Conservation (phyloP, 2,113 vertebrate species). For the Acrocephalus kingi region DNA sequence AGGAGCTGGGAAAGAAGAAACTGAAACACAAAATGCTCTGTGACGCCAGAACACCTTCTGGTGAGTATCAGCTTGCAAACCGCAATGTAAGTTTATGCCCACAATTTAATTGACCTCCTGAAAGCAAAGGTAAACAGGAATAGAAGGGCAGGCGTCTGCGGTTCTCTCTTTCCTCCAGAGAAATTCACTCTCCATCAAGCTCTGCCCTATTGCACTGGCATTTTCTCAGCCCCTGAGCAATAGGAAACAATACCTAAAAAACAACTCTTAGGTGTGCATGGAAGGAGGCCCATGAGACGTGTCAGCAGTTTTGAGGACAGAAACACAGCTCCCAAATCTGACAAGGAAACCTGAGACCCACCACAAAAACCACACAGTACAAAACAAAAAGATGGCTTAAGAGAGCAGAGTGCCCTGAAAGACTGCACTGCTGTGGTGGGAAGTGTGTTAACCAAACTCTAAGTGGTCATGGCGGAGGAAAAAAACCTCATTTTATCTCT, state of each 20-base stretch:
- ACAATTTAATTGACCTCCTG: constrained; percentile 50
- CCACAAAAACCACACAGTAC: neutral
- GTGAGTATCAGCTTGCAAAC: constrained; percentile 62
- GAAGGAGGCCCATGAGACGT: neutral
- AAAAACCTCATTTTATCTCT: neutral
- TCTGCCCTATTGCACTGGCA: neutral
- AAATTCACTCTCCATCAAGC: neutral
- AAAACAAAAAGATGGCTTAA: neutral
- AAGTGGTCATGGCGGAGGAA: neutral
- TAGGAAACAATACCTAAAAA: neutral
- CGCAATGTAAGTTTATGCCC: constrained; percentile 26
- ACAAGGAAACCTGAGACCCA: neutral
- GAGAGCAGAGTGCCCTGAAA: neutral
- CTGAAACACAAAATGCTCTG: neutral
- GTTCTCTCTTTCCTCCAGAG: constrained; percentile 28
- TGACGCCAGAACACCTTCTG: constrained; percentile 44
- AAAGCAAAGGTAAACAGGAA: constrained; percentile 63
- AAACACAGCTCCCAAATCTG: neutral
- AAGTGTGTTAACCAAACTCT: neutral
- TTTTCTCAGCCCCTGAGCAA: neutral
- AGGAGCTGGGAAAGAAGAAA: constrained; percentile 36
- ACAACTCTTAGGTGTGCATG: neutral
- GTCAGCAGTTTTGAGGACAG: neutral
- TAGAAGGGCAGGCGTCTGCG: neutral
- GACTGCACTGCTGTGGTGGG: accelerated